Evolutionary conservation across 2,888 invertebrate species (phyloP).

Genomic region (Koerneria pararmatus): DNA sequence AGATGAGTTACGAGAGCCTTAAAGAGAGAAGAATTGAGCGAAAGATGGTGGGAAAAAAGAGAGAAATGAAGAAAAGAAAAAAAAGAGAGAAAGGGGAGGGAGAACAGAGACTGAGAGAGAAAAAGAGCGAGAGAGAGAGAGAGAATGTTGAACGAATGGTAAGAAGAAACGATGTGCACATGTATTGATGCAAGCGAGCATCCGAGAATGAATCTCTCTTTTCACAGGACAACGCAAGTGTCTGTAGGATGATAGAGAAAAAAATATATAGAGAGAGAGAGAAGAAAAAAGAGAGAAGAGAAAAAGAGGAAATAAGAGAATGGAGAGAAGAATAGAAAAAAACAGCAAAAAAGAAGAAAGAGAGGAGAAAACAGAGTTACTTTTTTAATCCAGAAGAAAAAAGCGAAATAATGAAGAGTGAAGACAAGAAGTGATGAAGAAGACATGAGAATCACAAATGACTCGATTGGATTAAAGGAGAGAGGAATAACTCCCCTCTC

Average conservation of each 20-base stretch:
- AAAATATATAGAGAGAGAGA: background rate
- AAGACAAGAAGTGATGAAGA: too few species aligned
- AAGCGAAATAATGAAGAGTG: too few species aligned
- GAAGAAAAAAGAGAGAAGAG: background rate
- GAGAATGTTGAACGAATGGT: background rate
- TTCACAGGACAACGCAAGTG: background rate
- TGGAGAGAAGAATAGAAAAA: constrained; percentile 3
- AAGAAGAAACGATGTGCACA: background rate
- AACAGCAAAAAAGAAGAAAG: constrained; percentile 4
- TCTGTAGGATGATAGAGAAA: background rate
- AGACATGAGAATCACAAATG: too few species aligned
- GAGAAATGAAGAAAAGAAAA: background rate
- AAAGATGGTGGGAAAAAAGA: background rate
- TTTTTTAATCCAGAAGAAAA: too few species aligned
- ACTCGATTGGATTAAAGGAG: too few species aligned
- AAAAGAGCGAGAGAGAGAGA: constrained; percentile 4
- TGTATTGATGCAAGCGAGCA: constrained; percentile 9
- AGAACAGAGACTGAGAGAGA: background rate
- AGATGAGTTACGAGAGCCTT: too few species aligned
- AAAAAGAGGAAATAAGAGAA: constrained; percentile 3
- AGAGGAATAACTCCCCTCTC: too few species aligned
- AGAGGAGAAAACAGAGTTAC: constrained; percentile 2
- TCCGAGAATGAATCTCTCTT: too few species aligned
- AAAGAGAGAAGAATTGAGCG: background rate
- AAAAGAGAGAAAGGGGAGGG: constrained; percentile 1